Base-by-base conservation (phyloP, 1,140 invertebrate species). In the Patella vulgata region DNA sequence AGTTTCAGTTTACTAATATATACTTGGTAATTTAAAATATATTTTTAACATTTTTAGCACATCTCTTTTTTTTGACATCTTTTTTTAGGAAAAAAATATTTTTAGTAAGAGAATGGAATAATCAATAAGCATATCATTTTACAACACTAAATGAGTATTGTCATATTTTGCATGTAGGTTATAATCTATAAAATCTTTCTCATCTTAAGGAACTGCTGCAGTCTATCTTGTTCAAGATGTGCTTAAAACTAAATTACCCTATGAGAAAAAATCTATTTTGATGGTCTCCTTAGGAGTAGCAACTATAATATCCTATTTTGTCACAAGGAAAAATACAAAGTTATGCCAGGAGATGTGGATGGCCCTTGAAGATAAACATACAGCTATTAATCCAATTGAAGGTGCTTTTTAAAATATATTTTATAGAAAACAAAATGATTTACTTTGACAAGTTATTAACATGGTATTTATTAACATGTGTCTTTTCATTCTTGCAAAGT, bases 271-370 rank as follows among this genome's bases (percentile, higher is more conserved):
- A 5, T 36, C 54, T n/a, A 59, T 70, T 36, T 43, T 74, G 30
- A 17, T 74, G 23, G 19, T 58, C 1, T 58, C 74, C 14, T 50
- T 77, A 2, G 40, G 67, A 8, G 40, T 67, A 6, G 74, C 64
- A 12, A 55, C 57, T 8, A 4, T 61, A 8, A 36, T 52, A 14
- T 52, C 64, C 17, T 77, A 73, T 39, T 23, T 31, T 19, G 44
- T 68, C 2, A 73, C 67, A 3, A 51, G 59, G n/a, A 30, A 54
- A 9, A 53, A 66, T 39, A 75, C 72, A 9, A 62, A 51, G 19
- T 46, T 53, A 14, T 77, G 74, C 57, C 72, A 74, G 53, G 43
- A 74, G 8, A 77, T 77, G 74, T 77, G 72, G 74, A 63, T 77
- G 59, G 70, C 72, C 3, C 55, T 74, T 57, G 74, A 77, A 51